Percentiles rank a stretch among this genome's conserved stretches.
phyloP scores from a whole-genome alignment of 2,797 vertebrate species.

The Cyclopterus lumpus region DNA sequence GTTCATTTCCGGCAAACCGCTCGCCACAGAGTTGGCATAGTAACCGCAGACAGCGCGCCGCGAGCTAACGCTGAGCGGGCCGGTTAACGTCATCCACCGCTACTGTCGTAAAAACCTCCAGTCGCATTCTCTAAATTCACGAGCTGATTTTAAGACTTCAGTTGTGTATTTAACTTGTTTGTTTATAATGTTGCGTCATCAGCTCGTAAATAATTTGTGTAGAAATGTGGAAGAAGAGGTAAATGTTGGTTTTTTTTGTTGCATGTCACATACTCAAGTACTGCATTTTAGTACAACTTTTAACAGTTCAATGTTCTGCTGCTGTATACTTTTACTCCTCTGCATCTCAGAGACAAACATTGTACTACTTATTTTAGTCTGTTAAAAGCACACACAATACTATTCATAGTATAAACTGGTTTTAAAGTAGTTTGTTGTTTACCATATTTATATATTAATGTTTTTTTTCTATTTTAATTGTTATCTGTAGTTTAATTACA shows the following conservation, averaged over 20 bases:
- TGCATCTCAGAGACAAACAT: too few relatives aligned
- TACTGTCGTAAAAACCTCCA: neutral
- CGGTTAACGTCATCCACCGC: neutral
- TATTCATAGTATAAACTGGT: too few relatives aligned
- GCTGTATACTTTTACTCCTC: too few relatives aligned
- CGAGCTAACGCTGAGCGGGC: conserved; percentile 21
- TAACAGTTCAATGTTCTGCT: too few relatives aligned
- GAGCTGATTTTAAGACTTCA: neutral
- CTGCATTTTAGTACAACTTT: too few relatives aligned
- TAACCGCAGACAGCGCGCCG: neutral
- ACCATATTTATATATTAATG: too few relatives aligned
- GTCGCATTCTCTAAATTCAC: neutral
- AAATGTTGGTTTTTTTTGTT: neutral
- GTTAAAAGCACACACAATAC: too few relatives aligned
- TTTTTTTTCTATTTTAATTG: too few relatives aligned
- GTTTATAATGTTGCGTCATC: rapidly evolving
- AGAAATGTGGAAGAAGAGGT: neutral
- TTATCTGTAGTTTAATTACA: too few relatives aligned
- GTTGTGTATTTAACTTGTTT: rapidly evolving
- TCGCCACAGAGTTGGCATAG: neutral
- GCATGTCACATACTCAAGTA: neutral
- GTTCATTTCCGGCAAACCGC: neutral
- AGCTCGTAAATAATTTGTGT: neutral
- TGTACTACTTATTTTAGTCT: too few relatives aligned
- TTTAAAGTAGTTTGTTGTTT: too few relatives aligned